Conservation (phyloP, 1,140 invertebrate species). For the Bilobella aurantiaca region DNA sequence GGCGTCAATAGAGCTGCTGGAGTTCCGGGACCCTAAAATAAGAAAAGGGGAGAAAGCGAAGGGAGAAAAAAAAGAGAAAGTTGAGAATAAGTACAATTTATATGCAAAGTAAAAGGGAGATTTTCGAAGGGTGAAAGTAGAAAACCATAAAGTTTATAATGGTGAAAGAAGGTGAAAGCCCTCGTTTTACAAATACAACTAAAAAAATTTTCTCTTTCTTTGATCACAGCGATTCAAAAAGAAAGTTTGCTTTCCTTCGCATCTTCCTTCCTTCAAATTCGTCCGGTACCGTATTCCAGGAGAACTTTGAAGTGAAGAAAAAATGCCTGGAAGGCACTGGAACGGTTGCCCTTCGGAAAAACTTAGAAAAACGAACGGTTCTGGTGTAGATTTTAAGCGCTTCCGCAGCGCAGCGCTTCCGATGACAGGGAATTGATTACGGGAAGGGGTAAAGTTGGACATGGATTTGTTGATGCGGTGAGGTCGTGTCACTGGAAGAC, state of each 20-base stretch:
- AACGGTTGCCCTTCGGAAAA: neutral
- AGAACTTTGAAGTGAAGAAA: neutral
- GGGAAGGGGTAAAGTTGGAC: neutral
- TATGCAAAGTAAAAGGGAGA: neutral
- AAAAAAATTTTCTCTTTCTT: no score
- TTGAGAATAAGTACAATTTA: constrained; percentile 1
- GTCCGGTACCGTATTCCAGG: neutral
- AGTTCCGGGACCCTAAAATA: no score
- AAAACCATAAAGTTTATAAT: neutral
- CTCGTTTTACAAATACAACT: neutral
- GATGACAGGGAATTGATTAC: neutral
- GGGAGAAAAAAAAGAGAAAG: neutral
- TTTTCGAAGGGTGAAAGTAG: neutral
- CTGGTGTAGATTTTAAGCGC: neutral
- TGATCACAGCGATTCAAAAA: no score
- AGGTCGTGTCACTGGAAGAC: no score
- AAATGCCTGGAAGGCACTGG: neutral
- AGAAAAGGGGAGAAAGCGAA: no score
- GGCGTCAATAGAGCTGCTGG: no score
- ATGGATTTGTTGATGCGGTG: neutral
- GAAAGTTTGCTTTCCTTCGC: neutral
- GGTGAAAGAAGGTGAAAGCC: neutral
- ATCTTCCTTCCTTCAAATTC: neutral
- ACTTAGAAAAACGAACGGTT: neutral
- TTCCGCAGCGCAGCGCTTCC: neutral